Conservation (phyloP, 2,888 invertebrate genomes). For the Lissonota sp. region DNA sequence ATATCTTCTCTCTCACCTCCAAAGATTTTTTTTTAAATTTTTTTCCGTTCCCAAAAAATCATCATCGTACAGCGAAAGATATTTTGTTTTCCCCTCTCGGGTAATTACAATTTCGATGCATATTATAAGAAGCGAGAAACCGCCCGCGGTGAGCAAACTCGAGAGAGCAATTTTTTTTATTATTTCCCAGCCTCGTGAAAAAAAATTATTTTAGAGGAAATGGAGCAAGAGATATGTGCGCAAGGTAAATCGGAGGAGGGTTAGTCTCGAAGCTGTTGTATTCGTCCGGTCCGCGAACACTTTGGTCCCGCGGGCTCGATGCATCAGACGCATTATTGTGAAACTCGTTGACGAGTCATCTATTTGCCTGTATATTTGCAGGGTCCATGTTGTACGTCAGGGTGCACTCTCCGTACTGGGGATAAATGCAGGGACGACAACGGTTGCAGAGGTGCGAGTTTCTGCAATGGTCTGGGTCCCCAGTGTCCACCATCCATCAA, state of each 20-base stretch:
- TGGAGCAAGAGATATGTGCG: neutral
- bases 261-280: slow-evolving; percentile 18
- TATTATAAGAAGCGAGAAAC: slow-evolving; percentile 56
- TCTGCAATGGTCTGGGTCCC: slow-evolving; percentile 94
- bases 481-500: slow-evolving; percentile 95
- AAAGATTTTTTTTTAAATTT: neutral
- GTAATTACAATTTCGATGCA: slow-evolving; percentile 63
- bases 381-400: slow-evolving; percentile 96
- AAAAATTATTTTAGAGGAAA: neutral
- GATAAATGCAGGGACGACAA: slow-evolving; percentile 95
- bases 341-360: slow-evolving; percentile 45
- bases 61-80: too few relatives aligned
- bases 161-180: slow-evolving; percentile 12
- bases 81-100: slow-evolving; percentile 16
- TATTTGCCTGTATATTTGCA: slow-evolving; percentile 76
- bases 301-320: slow-evolving; percentile 50
- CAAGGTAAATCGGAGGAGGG: too few relatives aligned
- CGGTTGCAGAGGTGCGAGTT: slow-evolving; percentile 95
- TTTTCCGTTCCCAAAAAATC: too few relatives aligned
- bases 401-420: slow-evolving; percentile 92
- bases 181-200: slow-evolving; percentile 29
- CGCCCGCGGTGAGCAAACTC: slow-evolving; percentile 55
- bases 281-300: slow-evolving; percentile 23
- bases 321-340: slow-evolving; percentile 56
- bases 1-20: slow-evolving; percentile 45